Conservation (phyloP, 2,888 invertebrate species). For the Sinhomidia bicolor region DNA sequence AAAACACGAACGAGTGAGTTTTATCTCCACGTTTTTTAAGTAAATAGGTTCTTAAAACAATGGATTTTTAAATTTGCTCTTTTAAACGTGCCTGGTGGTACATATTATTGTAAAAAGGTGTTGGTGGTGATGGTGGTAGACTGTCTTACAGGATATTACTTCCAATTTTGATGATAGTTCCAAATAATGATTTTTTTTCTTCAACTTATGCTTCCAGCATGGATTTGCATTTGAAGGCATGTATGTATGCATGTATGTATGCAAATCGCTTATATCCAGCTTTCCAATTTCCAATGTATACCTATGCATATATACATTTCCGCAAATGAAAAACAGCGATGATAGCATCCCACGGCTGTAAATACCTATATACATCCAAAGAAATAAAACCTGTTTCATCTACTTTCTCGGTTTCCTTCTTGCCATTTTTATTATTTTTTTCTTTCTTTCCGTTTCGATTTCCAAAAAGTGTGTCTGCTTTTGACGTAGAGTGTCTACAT, state of each 20-base stretch:
- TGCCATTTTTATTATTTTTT: background rate
- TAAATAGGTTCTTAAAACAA: background rate
- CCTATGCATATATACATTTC: no score
- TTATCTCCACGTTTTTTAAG: background rate
- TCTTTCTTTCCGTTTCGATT: background rate
- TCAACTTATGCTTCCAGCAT: no score
- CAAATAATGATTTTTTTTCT: background rate
- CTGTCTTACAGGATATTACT: background rate
- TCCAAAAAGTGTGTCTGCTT: conserved; percentile 37
- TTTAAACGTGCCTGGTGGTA: conserved; percentile 5
- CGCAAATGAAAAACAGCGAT: background rate
- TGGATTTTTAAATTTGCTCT: conserved; percentile 21
- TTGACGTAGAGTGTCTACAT: conserved; percentile 25
- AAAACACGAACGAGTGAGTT: background rate
- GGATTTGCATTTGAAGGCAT: no score
- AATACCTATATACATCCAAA: background rate
- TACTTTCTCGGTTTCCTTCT: background rate
- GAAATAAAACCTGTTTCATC: background rate
- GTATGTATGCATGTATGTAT: no score
- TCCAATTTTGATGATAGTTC: background rate
- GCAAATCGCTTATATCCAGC: no score
- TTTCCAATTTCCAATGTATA: no score
- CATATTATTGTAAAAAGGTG: no score
- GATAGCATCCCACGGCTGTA: background rate
- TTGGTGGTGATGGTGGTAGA: no score